Evolutionary conservation across 2,797 vertebrate genomes (phyloP).

Genomic region (Epinephelus coioides): DNA sequence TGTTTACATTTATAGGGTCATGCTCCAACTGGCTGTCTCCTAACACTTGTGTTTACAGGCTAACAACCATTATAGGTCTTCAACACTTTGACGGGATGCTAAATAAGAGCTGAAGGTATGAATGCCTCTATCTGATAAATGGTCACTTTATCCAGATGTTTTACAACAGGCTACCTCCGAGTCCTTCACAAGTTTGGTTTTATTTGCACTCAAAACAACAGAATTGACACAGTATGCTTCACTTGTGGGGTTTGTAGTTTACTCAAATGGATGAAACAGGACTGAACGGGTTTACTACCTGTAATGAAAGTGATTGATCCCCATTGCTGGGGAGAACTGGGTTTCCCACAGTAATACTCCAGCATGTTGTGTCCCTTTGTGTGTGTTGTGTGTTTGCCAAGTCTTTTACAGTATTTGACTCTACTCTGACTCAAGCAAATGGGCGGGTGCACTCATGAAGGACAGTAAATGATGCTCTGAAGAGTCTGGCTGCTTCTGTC

Average conservation of each 20-base stretch:
- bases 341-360: constrained; percentile 58
- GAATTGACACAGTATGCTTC: constrained; percentile 2
- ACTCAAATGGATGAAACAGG: constrained; percentile 21
- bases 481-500: constrained; percentile 38
- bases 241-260: constrained; percentile 38
- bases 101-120: constrained; percentile 18
- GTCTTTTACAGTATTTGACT: constrained; percentile 63
- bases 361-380: constrained; percentile 41
- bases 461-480: constrained; percentile 39
- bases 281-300: constrained; percentile 47
- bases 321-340: constrained; percentile 30
- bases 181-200: constrained; percentile 22
- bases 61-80: constrained; percentile 14
- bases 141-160: constrained; percentile 36
- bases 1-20: constrained; percentile 55
- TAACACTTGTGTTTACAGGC: constrained; percentile 58
- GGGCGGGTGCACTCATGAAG: constrained; percentile 34
- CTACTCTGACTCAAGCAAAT: constrained; percentile 33
- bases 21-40: constrained; percentile 41
- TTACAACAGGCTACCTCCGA: neutral
- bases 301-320: constrained; percentile 56
- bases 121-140: constrained; percentile 49
- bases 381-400: constrained; percentile 52
- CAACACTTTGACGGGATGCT: constrained; percentile 22
- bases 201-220: constrained; percentile 17